Evolutionary conservation across 2,888 invertebrate species (phyloP).

Genomic region (Drosophila longiperda): DNA sequence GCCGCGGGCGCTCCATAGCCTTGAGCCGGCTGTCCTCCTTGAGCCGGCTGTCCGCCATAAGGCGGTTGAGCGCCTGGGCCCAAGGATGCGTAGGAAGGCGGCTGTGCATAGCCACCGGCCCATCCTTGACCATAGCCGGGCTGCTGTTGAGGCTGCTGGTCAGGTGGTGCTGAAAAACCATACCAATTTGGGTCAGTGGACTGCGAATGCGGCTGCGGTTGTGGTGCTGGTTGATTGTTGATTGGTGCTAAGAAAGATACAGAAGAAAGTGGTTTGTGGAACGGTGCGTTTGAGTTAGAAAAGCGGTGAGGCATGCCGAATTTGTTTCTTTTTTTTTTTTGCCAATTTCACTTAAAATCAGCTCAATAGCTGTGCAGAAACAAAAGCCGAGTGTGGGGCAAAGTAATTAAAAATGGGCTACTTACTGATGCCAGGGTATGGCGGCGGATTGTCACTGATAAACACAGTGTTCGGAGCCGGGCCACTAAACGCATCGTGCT

Average conservation of each 20-base stretch:
- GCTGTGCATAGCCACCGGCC: conserved; percentile 73
- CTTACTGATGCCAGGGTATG: conserved; percentile 94
- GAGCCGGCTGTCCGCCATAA: conserved; percentile 60
- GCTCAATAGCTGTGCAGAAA: conserved; percentile 37
- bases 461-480: conserved; percentile 93
- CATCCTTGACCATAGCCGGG: conserved; percentile 71
- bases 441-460: conserved; percentile 96
- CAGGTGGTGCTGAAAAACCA: conserved; percentile 82
- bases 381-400: conserved; percentile 81
- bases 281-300: conserved; percentile 37
- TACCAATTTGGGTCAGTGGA: conserved; percentile 77
- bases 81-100: conserved; percentile 69
- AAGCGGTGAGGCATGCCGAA: conserved; percentile 34
- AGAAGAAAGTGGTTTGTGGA: conserved; percentile 51
- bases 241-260: conserved; percentile 67
- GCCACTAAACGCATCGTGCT: conserved; percentile 87
- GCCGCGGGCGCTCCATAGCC: conserved; percentile 48
- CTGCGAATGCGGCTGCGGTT: conserved; percentile 55
- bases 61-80: conserved; percentile 49
- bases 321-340: background rate
- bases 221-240: conserved; percentile 52
- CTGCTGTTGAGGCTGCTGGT: conserved; percentile 66
- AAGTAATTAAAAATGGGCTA: conserved; percentile 44
- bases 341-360: conserved; percentile 32
- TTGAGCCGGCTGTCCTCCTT: conserved; percentile 29